phyloP scores from a whole-genome alignment of 2,113 vertebrate species.

The Pangasianodon gigas region DNA sequence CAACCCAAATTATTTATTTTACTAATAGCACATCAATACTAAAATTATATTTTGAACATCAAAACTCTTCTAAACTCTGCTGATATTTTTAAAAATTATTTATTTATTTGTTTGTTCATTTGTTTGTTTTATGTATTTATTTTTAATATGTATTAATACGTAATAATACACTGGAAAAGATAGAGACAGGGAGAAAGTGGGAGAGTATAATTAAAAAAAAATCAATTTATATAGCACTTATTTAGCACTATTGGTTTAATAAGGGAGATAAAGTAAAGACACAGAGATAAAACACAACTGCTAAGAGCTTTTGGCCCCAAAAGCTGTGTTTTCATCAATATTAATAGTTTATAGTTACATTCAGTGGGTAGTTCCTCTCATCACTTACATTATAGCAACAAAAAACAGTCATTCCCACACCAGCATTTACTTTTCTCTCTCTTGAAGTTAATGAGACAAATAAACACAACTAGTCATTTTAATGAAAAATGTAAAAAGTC shows the following conservation, averaged over 20 bases:
- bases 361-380: neutral
- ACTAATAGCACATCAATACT: neutral
- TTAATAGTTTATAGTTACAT: neutral
- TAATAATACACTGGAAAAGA: no score
- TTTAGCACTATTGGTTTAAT: no score
- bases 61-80: neutral
- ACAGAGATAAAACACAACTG: neutral
- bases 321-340: neutral
- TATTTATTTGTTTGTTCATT: neutral
- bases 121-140: neutral
- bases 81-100: neutral
- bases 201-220: no score
- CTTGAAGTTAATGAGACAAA: no score
- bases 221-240: no score
- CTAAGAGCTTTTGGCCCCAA: neutral
- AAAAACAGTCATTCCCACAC: neutral
- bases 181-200: no score
- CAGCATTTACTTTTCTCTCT: no score
- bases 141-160: neutral
- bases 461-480: neutral
- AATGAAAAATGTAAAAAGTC: neutral
- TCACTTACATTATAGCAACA: neutral
- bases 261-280: neutral
- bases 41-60: neutral
- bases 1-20: neutral